Evolutionary conservation across 2,113 vertebrate species (phyloP), one percentile per base, ranked within the genome.

Genomic region (Scartelaos histophorus): DNA sequence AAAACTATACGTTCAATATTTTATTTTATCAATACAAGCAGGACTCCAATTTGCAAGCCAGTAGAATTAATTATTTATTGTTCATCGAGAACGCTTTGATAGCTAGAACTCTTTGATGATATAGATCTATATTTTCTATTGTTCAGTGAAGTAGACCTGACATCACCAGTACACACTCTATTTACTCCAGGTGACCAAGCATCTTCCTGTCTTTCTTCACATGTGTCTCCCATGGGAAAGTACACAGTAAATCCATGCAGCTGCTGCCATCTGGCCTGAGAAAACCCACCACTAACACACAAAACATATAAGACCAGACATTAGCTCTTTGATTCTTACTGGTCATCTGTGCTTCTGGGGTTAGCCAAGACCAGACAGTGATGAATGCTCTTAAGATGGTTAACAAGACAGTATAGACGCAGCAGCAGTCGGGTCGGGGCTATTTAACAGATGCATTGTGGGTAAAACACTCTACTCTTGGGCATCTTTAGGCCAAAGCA

Each of bases 251-350:
- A 82, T 89, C 85, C 83, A 9, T 43, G 38, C 38, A 84, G 85
- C 82, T 86, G 78, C 81, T 85, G 78, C 87, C 89, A 90, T 89
- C 79, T 87, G 87, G 76, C 73, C 46, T 45, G 21, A 25, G 12
- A 61, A 16, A 67, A 38, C 29, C 60, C 47, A 66, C 45, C 54
- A 16, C 57, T 60, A 6, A 43, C 25, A 25, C 75, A 82, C 60
- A 73, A 80, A 38, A 73, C 49, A 70, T 49, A 69, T 70, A 78
- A 56, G 67, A 43, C 47, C 67, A 34, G 7, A 66, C n/a, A 61
- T 66, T 16, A 51, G 35, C 69, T 64, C 60, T 34, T 34, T 78
- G 54, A 45, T 24, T 70, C 22, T 56, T 51, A 54, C 51, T 22
- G 58, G 12, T 68, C 49, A 17, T 5, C 4, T 51, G 58, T 67